phyloP scores from a whole-genome alignment of 2,888 invertebrate genomes.

The Andrena fulva region DNA sequence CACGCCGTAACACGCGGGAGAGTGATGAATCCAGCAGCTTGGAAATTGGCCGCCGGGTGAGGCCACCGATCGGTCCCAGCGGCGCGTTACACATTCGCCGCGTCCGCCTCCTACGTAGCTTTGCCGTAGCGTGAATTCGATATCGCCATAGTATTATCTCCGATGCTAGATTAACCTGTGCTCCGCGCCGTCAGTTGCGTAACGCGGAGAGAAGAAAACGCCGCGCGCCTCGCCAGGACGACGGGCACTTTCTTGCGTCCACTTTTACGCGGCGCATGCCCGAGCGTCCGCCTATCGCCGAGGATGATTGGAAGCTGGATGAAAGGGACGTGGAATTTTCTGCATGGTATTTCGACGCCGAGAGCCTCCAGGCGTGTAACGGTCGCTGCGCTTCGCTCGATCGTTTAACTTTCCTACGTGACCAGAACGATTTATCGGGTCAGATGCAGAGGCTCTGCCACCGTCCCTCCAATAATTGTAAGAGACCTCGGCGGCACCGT shows the following conservation, averaged over 20 bases:
- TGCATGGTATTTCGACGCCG: slow-evolving; percentile 54
- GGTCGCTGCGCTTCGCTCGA: slow-evolving; percentile 19
- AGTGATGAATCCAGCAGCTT: slow-evolving; percentile 58
- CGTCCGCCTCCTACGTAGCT: slow-evolving; percentile 1
- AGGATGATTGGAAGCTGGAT: slow-evolving; percentile 55
- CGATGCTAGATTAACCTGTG: slow-evolving; percentile 55
- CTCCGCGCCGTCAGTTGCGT: slow-evolving; percentile 30
- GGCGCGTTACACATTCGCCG: slow-evolving; percentile 51
- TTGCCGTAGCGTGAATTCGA: slow-evolving; percentile 40
- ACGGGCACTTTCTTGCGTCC: slow-evolving; percentile 46
- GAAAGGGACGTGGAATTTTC: slow-evolving; percentile 58
- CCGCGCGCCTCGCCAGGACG: slow-evolving; percentile 19
- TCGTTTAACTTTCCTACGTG: slow-evolving; percentile 40
- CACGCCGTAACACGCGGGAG: slow-evolving; percentile 38
- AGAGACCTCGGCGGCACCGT: too few species aligned
- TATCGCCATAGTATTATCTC: slow-evolving; percentile 55
- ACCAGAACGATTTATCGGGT: slow-evolving; percentile 4
- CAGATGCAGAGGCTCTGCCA: slow-evolving; percentile 12
- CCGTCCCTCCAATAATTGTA: too few species aligned
- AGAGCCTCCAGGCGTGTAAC: slow-evolving; percentile 48
- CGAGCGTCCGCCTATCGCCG: slow-evolving; percentile 12
- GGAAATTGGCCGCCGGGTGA: slow-evolving; percentile 46
- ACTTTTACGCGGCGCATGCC: slow-evolving; percentile 35
- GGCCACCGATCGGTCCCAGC: slow-evolving; percentile 35
- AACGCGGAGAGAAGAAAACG: slow-evolving; percentile 40